A percentile compares a stretch with the other conserved stretches of the same genome.
These are phyloP conservation scores for Neodiprion lecontei DNA, from an alignment of 1,140 invertebrate genomes.

Conservation along the genomic window DNA sequence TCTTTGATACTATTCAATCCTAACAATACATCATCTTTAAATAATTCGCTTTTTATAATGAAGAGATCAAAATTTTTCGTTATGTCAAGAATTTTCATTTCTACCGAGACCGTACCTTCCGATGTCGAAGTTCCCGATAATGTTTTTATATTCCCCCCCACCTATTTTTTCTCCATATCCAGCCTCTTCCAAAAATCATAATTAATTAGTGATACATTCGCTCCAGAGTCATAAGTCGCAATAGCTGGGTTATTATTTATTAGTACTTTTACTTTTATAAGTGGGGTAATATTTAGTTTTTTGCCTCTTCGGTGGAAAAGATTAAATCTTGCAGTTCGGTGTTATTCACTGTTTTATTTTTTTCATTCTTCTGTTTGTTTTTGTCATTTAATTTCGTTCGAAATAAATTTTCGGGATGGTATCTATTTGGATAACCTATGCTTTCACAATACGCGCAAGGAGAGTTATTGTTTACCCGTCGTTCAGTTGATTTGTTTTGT, in stretches of 20 bases:
- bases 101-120: conserved; percentile 20
- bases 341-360: conserved; percentile 27
- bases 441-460: conserved; percentile 23
- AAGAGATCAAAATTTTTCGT: conserved; percentile 14
- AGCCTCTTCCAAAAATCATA: neutral
- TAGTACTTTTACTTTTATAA: conserved; percentile 29
- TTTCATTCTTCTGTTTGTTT: conserved; percentile 20
- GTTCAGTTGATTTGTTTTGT: too few species aligned
- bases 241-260: conserved; percentile 19
- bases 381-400: conserved; percentile 20
- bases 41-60: conserved; percentile 24
- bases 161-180: neutral
- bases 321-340: conserved; percentile 19
- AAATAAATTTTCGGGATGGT: conserved; percentile 22
- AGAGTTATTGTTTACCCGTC: conserved; percentile 6
- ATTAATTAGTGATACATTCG: conserved; percentile 30
- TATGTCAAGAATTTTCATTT: conserved; percentile 25
- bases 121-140: conserved; percentile 17
- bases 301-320: conserved; percentile 19
- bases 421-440: conserved; percentile 20
- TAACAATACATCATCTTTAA: conserved; percentile 27
- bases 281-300: conserved; percentile 30
- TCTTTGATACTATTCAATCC: conserved; percentile 29
- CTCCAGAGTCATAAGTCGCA: conserved; percentile 30
- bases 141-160: neutral